Percentiles rank a stretch among this genome's conserved stretches.
These are phyloP conservation scores for Coreius guichenoti DNA, from an alignment of 2,797 vertebrate species.

Conservation along the genomic window DNA sequence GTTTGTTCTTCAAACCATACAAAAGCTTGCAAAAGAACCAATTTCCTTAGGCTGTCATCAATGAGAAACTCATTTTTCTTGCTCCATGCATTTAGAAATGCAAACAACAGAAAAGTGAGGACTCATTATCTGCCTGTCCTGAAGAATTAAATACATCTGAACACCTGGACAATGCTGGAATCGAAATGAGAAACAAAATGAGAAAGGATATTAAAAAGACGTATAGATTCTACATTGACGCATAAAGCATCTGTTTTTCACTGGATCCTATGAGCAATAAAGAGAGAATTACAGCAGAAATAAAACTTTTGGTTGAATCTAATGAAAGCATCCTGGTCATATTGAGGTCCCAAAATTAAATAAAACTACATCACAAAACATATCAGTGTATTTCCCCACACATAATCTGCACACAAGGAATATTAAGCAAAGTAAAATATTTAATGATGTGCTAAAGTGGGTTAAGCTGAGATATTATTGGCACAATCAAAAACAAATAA, in stretches of 20 bases:
- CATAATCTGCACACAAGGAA: neutral
- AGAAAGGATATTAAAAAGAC: neutral
- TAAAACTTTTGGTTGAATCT: neutral
- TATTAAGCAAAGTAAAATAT: neutral
- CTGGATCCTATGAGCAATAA: neutral
- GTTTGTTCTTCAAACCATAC: slow-evolving; percentile 68
- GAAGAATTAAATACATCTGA: slow-evolving; percentile 48
- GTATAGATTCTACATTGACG: neutral
- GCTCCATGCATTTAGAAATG: slow-evolving; percentile 65
- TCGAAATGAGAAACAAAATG: neutral
- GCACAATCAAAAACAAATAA: neutral
- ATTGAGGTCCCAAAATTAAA: neutral
- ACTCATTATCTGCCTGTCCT: slow-evolving; percentile 69
- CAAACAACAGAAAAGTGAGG: slow-evolving; percentile 64
- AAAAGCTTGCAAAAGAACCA: slow-evolving; percentile 72
- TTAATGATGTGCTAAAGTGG: neutral
- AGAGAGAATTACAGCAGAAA: neutral
- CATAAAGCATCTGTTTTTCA: neutral
- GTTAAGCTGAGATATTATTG: neutral
- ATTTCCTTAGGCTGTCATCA: slow-evolving; percentile 75
- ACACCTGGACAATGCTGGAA: slow-evolving; percentile 44
- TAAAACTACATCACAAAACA: neutral
- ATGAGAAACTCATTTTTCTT: slow-evolving; percentile 76
- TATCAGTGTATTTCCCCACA: neutral
- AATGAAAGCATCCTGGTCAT: neutral